Evolutionary conservation across 2,888 invertebrate species (phyloP).

Genomic region (Liposcelis brunnea): DNA sequence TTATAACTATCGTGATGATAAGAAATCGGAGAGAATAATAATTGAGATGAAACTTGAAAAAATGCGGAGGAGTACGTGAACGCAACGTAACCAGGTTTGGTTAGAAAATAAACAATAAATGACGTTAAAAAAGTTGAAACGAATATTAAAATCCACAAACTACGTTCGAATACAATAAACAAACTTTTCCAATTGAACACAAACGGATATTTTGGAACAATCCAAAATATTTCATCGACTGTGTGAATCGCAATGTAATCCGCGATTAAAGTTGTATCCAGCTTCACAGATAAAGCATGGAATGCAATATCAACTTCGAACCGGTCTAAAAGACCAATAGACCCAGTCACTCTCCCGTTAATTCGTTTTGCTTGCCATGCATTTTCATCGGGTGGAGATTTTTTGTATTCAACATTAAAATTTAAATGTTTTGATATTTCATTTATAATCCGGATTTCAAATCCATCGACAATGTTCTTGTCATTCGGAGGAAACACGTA

Average conservation of each 20-base stretch:
- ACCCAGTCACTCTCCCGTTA: neutral
- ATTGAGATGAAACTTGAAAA: neutral
- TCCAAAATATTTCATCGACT: neutral
- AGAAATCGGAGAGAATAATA: neutral
- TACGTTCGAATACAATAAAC: neutral
- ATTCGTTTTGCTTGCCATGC: neutral
- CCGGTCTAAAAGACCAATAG: conserved; percentile 1
- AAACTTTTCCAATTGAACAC: neutral
- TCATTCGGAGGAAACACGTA: neutral
- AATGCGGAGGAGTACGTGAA: no score
- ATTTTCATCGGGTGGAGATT: neutral
- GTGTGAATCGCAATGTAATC: neutral
- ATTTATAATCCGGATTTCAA: neutral
- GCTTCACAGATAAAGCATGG: neutral
- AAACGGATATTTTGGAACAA: neutral
- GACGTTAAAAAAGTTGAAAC: neutral
- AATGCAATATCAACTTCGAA: conserved; percentile 1
- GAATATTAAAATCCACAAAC: neutral
- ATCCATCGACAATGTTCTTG: neutral
- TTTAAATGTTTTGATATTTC: neutral
- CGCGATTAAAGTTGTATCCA: no score
- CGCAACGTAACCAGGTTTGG: neutral
- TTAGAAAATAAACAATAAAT: neutral
- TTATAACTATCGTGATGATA: no score
- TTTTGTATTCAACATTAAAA: neutral